Base-by-base conservation (phyloP, 1,140 invertebrate genomes). In the Amphibalanus amphitrite region DNA sequence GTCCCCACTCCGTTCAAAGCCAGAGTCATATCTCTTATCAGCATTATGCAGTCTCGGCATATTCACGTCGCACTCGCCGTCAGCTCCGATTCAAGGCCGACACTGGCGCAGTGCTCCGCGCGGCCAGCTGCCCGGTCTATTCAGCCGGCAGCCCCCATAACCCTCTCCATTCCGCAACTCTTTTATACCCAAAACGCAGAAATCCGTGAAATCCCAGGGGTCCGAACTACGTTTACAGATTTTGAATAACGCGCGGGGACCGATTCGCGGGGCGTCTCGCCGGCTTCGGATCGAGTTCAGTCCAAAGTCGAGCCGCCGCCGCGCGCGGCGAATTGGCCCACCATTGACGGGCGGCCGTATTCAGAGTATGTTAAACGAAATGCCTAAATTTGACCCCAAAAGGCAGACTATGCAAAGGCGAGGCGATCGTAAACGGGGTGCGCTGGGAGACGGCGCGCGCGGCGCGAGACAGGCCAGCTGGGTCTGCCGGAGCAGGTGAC, bases 311-410 rank as follows among this genome's bases (percentile, higher is more conserved):
- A 3, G 47, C 47, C 47, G 47, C 20, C 47, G 20, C 13, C 47
- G 10, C 10, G 6, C 47, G 13, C 47, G 47, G 47, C 47, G 47
- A 59, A 59, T 59, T 20, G 47, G 47, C 20, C 6, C 47, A 3
- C 47, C 47, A 17, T 59, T 59, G 47, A 59, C 47, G 10, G 47
- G 10, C 23, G 13, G 47, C 17, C 10, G 47, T 59, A 59, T 59
- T 59, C 47, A 59, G 10, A 59, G 47, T 59, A 59, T 59, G 47
- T 59, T 59, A 59, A 59, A 59, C 47, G 13, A 59, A 59, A 59
- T 59, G 47, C 47, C 47, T 59, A 59, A 59, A 59, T 59, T 59
- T 59, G 47, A 59, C 47, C 47, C 47, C 47, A 59, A 59, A 59
- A 59, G 47, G 47, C 47, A 59, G 20, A 20, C 33, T 38, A 59